Evolutionary conservation across 2,888 invertebrate species (phyloP), one percentile per base, ranked within the genome.

Genomic region (Phytoseiulus persimilis): DNA sequence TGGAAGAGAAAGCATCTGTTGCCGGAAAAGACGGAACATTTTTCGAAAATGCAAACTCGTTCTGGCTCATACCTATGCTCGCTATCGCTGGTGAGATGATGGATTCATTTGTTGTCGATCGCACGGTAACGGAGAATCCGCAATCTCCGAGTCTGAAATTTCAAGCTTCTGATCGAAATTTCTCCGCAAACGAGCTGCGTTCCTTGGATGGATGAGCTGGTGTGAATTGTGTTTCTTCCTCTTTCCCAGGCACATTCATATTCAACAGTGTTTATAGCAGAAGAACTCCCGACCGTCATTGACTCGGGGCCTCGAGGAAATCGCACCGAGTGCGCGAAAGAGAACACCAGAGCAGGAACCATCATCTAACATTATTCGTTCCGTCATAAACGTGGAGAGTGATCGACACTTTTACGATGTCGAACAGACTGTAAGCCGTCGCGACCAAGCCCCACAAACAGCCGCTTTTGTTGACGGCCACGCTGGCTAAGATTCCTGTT

Each of bases 1-100:
- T 45, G 14, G 87, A 87, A 6, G 87, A 87, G 32, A 33, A 87
- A 33, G 28, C 45, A n/a, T 28, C 32, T 11, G 32, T n/a, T 45
- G 33, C 31, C 0, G 31, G 14, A 18, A 33, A 39, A 31, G 65
- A 65, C 14, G 65, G 18, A 14, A 65, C 65, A 23, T 65, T 65
- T 28, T 33, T 87, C 87, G 87, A 31, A 6, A 87, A 87, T 45
- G 87, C 33, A 33, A 87, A 87, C 31, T 87, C 87, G 31, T 87
- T 87, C 45, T 87, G 87, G 87, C 87, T 87, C 33, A 87, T 87
- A 1, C 87, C 87, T 87, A 11, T 87, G 87, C 87, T 87, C 14
- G 87, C 33, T 0, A 87, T 87, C 0, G 87, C 87, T n/a, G 87
- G 87, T 87, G n/a, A 2, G 65, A 39, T 9, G 9, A 3, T 3